Conservation (phyloP, 2,888 invertebrate genomes). For the Actias luna region DNA sequence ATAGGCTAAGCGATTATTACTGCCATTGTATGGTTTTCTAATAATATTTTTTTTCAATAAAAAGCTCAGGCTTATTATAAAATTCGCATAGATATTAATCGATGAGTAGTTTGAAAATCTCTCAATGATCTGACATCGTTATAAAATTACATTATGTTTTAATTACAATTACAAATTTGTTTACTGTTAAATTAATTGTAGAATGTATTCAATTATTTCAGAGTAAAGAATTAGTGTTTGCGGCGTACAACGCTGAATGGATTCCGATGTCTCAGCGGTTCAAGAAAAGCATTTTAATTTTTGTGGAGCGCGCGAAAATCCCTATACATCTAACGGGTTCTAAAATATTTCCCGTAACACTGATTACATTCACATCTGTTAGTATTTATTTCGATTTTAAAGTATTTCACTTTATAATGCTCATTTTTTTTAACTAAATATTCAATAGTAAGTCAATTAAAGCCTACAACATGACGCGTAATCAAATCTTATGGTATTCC, state of each 20-base stretch:
- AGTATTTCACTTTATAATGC: neutral
- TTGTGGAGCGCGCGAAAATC: conserved; percentile 49
- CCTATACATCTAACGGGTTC: conserved; percentile 50
- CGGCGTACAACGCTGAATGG: conserved; percentile 62
- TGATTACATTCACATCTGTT: conserved; percentile 57
- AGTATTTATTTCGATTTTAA: conserved; percentile 19
- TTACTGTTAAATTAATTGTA: neutral
- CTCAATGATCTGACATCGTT: neutral
- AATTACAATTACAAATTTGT: neutral
- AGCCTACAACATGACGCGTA: too few species aligned
- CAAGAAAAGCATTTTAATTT: conserved; percentile 49
- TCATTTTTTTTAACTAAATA: neutral
- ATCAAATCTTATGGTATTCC: too few species aligned
- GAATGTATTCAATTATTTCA: conserved; percentile 31
- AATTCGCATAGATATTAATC: neutral
- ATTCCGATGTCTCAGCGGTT: conserved; percentile 48
- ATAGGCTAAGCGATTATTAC: neutral
- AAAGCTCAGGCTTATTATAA: neutral
- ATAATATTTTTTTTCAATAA: neutral
- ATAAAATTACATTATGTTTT: neutral
- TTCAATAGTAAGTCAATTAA: too few species aligned
- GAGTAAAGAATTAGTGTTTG: conserved; percentile 50
- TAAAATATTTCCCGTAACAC: conserved; percentile 55
- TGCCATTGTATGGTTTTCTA: neutral
- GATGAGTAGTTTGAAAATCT: too few species aligned